Evolutionary conservation across 1,140 invertebrate genomes (phyloP).

Genomic region (Nephila pilipes): DNA sequence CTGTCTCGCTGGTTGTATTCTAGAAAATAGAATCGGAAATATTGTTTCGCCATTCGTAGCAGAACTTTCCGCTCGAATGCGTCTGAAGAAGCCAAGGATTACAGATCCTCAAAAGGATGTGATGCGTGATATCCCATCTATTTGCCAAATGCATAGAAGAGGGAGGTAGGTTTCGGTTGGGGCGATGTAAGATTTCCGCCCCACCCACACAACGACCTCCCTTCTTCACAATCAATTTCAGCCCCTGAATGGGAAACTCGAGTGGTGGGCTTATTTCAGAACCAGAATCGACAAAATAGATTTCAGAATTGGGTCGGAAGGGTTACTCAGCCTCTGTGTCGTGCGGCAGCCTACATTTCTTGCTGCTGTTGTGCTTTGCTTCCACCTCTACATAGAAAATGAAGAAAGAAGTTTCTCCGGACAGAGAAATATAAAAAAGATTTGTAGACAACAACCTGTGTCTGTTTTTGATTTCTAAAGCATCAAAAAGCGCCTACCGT

Average conservation of each 20-base stretch:
- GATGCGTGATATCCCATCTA: conserved; percentile 61
- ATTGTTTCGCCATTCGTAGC: conserved; percentile 5
- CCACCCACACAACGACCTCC: not conserved
- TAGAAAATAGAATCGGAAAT: conserved; percentile 43
- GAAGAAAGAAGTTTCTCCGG: not conserved
- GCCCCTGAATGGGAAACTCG: conserved; percentile 23
- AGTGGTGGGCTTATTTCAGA: conserved; percentile 24
- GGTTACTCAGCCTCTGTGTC: not conserved
- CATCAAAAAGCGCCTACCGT: not conserved
- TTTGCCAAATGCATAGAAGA: conserved; percentile 48
- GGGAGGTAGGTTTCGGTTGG: not conserved
- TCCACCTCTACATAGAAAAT: not conserved
- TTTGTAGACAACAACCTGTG: conserved; percentile 1
- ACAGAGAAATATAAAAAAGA: not conserved
- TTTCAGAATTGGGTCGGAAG: conserved; percentile 37
- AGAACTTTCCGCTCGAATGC: conserved; percentile 16
- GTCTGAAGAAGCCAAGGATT: conserved; percentile 50
- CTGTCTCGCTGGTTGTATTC: conserved; percentile 4
- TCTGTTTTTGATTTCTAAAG: conserved; percentile 27
- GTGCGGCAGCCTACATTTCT: not conserved
- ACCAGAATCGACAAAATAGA: conserved; percentile 30
- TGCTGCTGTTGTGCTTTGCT: not conserved
- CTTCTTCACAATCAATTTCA: conserved; percentile 59
- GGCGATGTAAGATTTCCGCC: conserved; percentile 26
- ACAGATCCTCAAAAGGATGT: conserved; percentile 43